Conservation (phyloP, 2,113 vertebrate genomes). For the Hippocampus barbouri region DNA sequence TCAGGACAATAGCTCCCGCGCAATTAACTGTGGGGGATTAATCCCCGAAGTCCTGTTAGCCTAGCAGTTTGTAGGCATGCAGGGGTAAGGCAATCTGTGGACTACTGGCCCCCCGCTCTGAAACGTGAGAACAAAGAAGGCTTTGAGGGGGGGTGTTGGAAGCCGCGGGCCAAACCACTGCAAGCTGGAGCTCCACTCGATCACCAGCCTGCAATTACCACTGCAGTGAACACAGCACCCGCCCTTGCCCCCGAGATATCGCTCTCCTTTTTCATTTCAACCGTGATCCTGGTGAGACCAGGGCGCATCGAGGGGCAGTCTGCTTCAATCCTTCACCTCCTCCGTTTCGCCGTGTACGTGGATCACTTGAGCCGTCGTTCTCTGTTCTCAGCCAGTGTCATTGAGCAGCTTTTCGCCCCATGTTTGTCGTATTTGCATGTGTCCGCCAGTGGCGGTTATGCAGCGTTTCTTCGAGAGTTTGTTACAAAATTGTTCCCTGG, state of each 20-base stretch:
- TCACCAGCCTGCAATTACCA: conserved; percentile 58
- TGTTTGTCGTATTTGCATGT: no score
- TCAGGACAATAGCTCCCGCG: conserved; percentile 12
- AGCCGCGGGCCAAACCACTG: conserved; percentile 48
- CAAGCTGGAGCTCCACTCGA: conserved; percentile 44
- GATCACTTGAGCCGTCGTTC: conserved; percentile 50
- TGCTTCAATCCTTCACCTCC: conserved; percentile 45
- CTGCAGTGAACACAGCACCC: conserved; percentile 18
- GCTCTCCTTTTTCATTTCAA: conserved; percentile 10
- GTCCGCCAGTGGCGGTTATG: not conserved
- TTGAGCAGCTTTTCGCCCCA: conserved; percentile 45
- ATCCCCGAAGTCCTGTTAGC: conserved; percentile 59
- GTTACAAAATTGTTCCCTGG: conserved; percentile 45
- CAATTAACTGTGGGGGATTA: conserved; percentile 44
- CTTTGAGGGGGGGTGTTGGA: conserved; percentile 51
- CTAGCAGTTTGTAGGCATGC: conserved; percentile 29
- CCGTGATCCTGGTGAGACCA: conserved; percentile 53
- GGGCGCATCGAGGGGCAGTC: conserved; percentile 45
- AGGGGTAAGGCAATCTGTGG: conserved; percentile 47
- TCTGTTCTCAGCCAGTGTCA: conserved; percentile 40
- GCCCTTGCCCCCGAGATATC: conserved; percentile 1
- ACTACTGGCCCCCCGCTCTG: conserved; percentile 46
- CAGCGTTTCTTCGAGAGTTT: not conserved
- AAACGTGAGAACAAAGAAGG: conserved; percentile 64
- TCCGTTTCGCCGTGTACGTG: conserved; percentile 58